Evolutionary conservation across 2,888 invertebrate species (phyloP), one percentile per base, ranked within the genome.

Genomic region (Agrochola litura): DNA sequence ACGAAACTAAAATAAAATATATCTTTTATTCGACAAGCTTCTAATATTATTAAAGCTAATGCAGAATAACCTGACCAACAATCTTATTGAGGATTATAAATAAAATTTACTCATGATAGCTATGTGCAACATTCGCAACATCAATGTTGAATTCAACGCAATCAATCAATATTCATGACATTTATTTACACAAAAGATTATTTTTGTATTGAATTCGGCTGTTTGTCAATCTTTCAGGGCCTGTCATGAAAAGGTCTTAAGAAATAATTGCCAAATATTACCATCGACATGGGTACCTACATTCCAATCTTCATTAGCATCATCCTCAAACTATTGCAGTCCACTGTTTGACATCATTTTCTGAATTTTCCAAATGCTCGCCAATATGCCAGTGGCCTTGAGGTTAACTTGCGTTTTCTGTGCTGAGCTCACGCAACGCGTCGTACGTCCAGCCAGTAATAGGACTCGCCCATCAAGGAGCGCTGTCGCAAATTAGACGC

Each of bases 151-250:
- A 74, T 74, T 46, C 14, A 46, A 74, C 19, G 43, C 37, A 73
- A 73, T 46, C 46, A 58, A 58, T 74, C 74, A 73, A 49, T 19
- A 52, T 52, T 72, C 41, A 16, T 37, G 37, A 16, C 16, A 61
- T 61, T 25, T 52, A 56, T 14, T 8, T 3, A 37, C 8, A 43
- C 14, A 74, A 58, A 49, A 75, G 9, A 70, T 25, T n/a, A 37
- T 19, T n/a, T 58, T n/a, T 6, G 4, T 46, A 49, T 74, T 75
- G 19, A 75, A 58, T 75, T 49, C 19, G 3, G 16, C 37, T 16
- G 25, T 75, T 73, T 37, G n/a, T 46, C 30, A 46, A 58, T 43
- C 30, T 43, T 54, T 54, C 16, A 19, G 16, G 1, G 3, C 2
- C 30, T 43, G 16, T 19, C 9, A 10, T 74, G 37, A n/a, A 30